Percentiles rank a stretch among this genome's conserved stretches.
Evolutionary conservation across 2,113 vertebrate genomes (phyloP).

Genomic region (Carlito syrichta): DNA sequence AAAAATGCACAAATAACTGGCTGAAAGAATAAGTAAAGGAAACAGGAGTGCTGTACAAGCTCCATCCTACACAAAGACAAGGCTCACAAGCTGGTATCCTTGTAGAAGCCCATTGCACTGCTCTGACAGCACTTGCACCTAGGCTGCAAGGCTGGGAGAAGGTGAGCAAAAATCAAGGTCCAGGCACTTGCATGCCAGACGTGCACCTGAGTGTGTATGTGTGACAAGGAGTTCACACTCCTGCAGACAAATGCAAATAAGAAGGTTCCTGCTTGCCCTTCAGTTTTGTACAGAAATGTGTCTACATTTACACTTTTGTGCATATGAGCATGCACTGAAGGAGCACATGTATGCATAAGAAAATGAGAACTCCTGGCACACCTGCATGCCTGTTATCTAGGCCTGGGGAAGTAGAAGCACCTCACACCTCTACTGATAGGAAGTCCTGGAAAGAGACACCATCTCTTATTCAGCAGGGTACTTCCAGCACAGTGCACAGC

Average conservation of each 20-base stretch:
- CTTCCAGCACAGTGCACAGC: not conserved
- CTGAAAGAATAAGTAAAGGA: not conserved
- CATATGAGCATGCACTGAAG: not conserved
- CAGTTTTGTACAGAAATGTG: constrained; percentile 1
- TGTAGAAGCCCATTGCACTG: not conserved
- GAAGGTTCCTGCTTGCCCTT: not conserved
- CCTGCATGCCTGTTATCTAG: not conserved
- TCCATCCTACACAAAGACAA: not conserved
- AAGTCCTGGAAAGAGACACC: not conserved
- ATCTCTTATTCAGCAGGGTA: not conserved
- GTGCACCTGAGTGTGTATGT: not conserved
- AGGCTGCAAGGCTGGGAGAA: not conserved
- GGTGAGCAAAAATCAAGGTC: not conserved
- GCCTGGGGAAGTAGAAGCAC: not conserved
- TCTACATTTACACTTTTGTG: not conserved
- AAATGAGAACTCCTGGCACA: not conserved
- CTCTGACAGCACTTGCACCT: not conserved
- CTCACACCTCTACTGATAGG: not conserved
- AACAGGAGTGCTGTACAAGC: not conserved
- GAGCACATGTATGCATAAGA: not conserved
- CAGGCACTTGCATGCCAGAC: not conserved
- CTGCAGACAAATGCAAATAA: not conserved
- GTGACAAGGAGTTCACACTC: not conserved
- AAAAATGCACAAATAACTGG: not conserved
- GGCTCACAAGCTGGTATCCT: not conserved